Base-by-base conservation (phyloP, 2,113 vertebrate species). In the Odontesthes bonariensis region DNA sequence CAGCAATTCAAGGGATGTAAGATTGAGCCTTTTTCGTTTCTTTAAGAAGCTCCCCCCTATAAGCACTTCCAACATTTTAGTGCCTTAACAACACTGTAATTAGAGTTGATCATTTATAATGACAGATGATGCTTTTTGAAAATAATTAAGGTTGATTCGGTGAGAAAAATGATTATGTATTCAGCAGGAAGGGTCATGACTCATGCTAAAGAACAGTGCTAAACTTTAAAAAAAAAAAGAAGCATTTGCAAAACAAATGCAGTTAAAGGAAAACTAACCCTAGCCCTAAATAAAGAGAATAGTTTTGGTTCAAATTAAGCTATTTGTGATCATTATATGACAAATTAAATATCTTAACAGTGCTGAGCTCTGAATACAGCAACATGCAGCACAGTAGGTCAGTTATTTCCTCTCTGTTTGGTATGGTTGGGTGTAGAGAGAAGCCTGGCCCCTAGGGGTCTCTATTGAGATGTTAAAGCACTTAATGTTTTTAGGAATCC, bases 61-160 rank as follows among this genome's bases (percentile, higher is more conserved):
- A 17, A 47, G 16, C 70, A 42, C 64, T 83, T 62, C 85, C 58
- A n/a, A 40, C 66, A 73, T 63, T 54, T 77, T 74, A 61, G 76
- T 53, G 74, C 69, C 62, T 77, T 88, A 86, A 86, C 73, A 83
- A 82, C 61, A 73, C 82, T 72, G 64, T 75, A 65, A 69, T 76
- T 57, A 85, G 27, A 27, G 27, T 27, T 27, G 27, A 78, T 60
- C 58, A 78, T 87, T 75, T 64, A 70, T 14, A 83, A 85, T 79
- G 81, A 77, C 75, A 70, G 73, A 69, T 69, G 59, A 82, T 46
- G 32, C 61, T 32, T 66, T 27, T 33, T 60, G 70, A 75, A 63
- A 80, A 73, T 64, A 59, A 38, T 72, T 77, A 64, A 73, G 53
- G 56, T 68, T 80, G 75, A 77, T 54, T 74, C 58, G 31, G 56